Evolutionary conservation across 1,140 invertebrate genomes (phyloP), one percentile per base, ranked within the genome.

Genomic region (Conus betulinus): DNA sequence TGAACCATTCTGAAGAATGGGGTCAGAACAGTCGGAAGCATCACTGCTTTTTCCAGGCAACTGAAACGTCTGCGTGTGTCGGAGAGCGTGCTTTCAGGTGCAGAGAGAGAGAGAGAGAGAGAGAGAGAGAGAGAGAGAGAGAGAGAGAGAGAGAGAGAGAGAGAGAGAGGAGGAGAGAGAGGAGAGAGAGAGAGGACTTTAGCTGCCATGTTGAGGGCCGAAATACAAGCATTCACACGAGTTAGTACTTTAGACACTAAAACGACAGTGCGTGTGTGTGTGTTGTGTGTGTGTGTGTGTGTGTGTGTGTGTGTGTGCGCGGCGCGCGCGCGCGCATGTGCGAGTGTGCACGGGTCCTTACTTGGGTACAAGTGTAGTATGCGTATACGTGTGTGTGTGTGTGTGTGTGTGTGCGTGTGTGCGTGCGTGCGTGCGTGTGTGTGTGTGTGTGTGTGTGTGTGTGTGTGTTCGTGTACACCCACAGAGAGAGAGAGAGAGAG

Each of bases 71-170:
- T 25, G 39, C 39, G 39, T 39, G 39, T 39, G 39, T 39, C 39
- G 39, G 39, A 39, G 39, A 39, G 39, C 39, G 39, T 51, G n/a
- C 39, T 6, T 51, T 27, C 23, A 55, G 52, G 79, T 17, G 39
- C 60, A 27, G 74, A 74, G 51, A 20, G 71, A 67, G 52, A 39
- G 39, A 88, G 78, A 88, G 76, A 88, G 87, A 88, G 78, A 88
- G 87, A 81, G 78, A 57, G 87, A 81, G 78, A 57, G 87, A 81
- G 87, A 57, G 78, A 81, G 87, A 81, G 87, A 81, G 78, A 57
- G 78, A 81, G 87, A 88, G 76, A 88, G 87, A 82, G 87, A 63
- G 78, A 82, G 78, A 81, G 87, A 82, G 87, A 57, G 87, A 82
- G 76, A 82, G 87, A 83, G 63, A 88, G 87, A 84, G 79, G 67